Conservation (phyloP, 2,797 vertebrate species). For the Silurus lanzhouensis region DNA sequence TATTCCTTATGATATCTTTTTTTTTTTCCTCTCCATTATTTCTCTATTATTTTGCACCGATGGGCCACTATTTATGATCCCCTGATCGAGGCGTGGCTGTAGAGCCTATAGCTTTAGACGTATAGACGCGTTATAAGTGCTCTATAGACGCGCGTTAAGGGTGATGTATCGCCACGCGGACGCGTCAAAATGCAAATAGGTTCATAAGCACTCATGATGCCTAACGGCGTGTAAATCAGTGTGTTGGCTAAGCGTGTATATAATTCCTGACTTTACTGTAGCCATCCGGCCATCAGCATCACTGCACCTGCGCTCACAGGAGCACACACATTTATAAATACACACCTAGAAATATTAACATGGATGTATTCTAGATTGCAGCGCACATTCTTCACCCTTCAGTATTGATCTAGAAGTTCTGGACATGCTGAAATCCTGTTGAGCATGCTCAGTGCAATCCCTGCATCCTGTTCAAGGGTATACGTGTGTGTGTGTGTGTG, state of each 20-base stretch:
- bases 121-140: neutral
- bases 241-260: neutral
- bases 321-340: neutral
- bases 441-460: slow-evolving; percentile 10
- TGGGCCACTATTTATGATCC: neutral
- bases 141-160: neutral
- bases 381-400: neutral
- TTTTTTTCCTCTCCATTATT: neutral
- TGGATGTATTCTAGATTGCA: too few species aligned
- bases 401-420: neutral
- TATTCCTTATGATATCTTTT: neutral
- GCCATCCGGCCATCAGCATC: slow-evolving; percentile 46
- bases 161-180: neutral
- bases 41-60: neutral
- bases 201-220: neutral
- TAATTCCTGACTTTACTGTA: slow-evolving; percentile 30
- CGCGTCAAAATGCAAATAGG: neutral
- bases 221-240: neutral
- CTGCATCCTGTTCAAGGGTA: neutral
- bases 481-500: neutral
- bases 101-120: neutral
- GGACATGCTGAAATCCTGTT: neutral
- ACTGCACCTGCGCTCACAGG: slow-evolving; percentile 42
- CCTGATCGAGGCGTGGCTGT: slow-evolving; percentile 6
- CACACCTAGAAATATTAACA: neutral